A percentile compares a stretch with the other conserved stretches of the same genome.
These are phyloP conservation scores for Eriocheir sinensis DNA, from an alignment of 1,140 invertebrate species.

Conservation along the genomic window DNA sequence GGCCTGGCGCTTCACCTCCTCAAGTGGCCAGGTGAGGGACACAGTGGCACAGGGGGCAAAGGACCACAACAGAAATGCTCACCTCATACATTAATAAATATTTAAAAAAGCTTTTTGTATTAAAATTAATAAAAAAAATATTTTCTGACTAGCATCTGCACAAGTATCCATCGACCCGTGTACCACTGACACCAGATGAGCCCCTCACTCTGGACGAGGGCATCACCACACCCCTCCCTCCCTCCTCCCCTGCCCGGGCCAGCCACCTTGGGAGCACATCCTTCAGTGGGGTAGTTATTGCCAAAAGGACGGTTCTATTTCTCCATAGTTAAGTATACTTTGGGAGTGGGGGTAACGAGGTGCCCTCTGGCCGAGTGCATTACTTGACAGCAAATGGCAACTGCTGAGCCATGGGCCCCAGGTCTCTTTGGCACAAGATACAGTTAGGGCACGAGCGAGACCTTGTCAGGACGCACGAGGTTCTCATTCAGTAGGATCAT, in stretches of 20 bases:
- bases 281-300: slow-evolving; percentile 78
- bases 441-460: slow-evolving; percentile 78
- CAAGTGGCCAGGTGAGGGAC: slow-evolving; percentile 70
- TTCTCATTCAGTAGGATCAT: slow-evolving; percentile 74
- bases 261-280: slow-evolving; percentile 77
- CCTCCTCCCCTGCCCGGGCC: slow-evolving; percentile 74
- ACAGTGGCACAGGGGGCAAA: slow-evolving; percentile 56
- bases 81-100: slow-evolving; percentile 53
- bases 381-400: slow-evolving; percentile 73
- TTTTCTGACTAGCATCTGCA: slow-evolving; percentile 68
- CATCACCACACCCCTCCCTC: slow-evolving; percentile 76
- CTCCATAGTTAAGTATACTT: slow-evolving; percentile 78
- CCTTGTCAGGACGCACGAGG: slow-evolving; percentile 77
- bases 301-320: slow-evolving; percentile 78
- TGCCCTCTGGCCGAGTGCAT: slow-evolving; percentile 76
- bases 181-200: slow-evolving; percentile 44
- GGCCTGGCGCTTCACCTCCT: slow-evolving; percentile 77
- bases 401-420: slow-evolving; percentile 76
- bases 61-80: slow-evolving; percentile 59
- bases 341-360: slow-evolving; percentile 77
- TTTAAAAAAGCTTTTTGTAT: slow-evolving; percentile 50
- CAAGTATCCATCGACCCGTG: slow-evolving; percentile 54
- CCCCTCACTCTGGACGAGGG: slow-evolving; percentile 72
- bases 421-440: slow-evolving; percentile 78
- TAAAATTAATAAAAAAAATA: slow-evolving; percentile 58